These are phyloP conservation scores for Epinotia ramella DNA, from an alignment of 2,888 invertebrate species.

Conservation along the genomic window DNA sequence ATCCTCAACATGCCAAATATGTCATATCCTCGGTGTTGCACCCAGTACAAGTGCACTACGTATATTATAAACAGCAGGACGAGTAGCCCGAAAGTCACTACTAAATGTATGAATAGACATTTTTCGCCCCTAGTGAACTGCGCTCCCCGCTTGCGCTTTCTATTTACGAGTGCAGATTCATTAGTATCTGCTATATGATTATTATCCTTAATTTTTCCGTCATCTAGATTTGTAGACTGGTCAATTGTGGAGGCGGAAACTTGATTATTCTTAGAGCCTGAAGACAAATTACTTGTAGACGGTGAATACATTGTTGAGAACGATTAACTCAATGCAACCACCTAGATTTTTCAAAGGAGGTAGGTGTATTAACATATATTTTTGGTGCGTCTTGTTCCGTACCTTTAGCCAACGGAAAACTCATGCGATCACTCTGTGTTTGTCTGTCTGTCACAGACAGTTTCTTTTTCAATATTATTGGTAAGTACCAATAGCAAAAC, in stretches of 20 bases:
- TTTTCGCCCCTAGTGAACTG: constrained; percentile 74
- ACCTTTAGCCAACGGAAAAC: too few species aligned
- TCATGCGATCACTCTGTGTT: too few species aligned
- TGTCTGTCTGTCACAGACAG: too few species aligned
- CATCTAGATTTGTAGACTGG: not conserved
- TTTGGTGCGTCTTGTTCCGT: not conserved
- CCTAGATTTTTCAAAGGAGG: constrained; percentile 15
- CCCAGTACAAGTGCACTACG: constrained; percentile 61
- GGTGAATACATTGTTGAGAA: constrained; percentile 17
- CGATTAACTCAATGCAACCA: constrained; percentile 1
- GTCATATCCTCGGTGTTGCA: constrained; percentile 53
- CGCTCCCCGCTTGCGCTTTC: constrained; percentile 24
- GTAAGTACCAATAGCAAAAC: too few species aligned
- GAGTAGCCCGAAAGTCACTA: constrained; percentile 61
- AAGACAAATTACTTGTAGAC: not conserved
- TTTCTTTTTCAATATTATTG: too few species aligned
- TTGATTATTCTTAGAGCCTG: constrained; percentile 3
- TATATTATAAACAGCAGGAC: constrained; percentile 58
- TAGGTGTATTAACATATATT: not conserved
- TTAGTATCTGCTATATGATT: not conserved
- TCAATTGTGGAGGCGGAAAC: constrained; percentile 2
- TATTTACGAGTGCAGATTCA: not conserved
- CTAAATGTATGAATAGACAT: constrained; percentile 67
- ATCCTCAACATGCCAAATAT: not conserved
- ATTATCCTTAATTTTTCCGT: not conserved